Evolutionary conservation across 2,797 vertebrate species (phyloP), one percentile per base, ranked within the genome.

Genomic region (Etheostoma nigrum): DNA sequence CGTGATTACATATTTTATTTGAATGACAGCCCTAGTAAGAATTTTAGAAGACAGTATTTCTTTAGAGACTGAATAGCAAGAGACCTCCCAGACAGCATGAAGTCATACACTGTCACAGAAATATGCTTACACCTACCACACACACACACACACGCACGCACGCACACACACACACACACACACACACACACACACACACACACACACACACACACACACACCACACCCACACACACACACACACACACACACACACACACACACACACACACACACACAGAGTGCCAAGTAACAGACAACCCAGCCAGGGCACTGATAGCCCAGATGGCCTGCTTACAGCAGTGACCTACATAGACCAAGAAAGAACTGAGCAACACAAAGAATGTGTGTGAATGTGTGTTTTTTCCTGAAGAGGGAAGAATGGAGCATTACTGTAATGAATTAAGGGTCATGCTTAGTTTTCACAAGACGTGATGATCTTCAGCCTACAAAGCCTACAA

Each of bases 311-410:
- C 48, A 57, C 18, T 65, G 79, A 75, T 62, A 82, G 63, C 64
- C 55, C 83, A 85, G 86, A 84, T 85, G 82, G 82, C 30, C 72
- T 86, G 63, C 73, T 86, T 67, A 71, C 67, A 81, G 64, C 72
- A 67, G 36, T 89, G 86, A 86, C 79, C 86, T 82, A 88, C 66
- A 87, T 85, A 81, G 72, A 84, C 73, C 66, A 42, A 70, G 11
- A 67, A 78, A 78, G 70, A 83, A 74, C 14, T 57, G 60, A 74
- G 77, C 36, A 48, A 23, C 60, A 59, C 66, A 62, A 62, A 49
- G 58, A 13, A 23, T 48, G 58, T 81, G 72, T 77, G 69, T 84
- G 72, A 69, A 81, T 69, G 67, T 70, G 76, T 77, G 81, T 80
- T 48, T 57, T 69, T 72, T 76, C 76, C 79, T 80, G 54, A 44